phyloP scores from a whole-genome alignment of 2,797 vertebrate species.

The Phalloptychus januarius region DNA sequence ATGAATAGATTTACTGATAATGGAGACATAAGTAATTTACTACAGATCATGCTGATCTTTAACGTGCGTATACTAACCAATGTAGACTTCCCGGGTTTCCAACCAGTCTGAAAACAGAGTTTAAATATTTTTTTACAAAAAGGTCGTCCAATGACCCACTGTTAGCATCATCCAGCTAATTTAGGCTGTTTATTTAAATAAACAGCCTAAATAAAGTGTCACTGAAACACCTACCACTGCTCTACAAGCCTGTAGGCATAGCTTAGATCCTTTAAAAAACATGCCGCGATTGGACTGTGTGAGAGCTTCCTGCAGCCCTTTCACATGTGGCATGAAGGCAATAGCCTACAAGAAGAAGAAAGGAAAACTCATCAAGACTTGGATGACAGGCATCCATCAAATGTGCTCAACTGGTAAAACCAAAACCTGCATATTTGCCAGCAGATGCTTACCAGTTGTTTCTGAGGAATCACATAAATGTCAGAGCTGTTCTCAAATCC shows the following conservation, averaged over 20 bases:
- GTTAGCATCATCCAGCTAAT: not conserved
- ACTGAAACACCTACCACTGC: accelerated
- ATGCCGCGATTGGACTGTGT: accelerated
- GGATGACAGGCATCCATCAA: not conserved
- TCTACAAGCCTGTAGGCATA: accelerated
- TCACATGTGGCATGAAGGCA: not conserved
- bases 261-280: not conserved
- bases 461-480: slow-evolving; percentile 54
- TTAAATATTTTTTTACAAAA: not conserved
- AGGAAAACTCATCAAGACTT: not conserved
- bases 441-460: slow-evolving; percentile 35
- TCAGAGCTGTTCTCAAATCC: slow-evolving; percentile 19
- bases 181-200: not conserved
- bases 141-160: not conserved
- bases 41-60: not conserved
- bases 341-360: slow-evolving; percentile 47
- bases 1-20: too few relatives aligned
- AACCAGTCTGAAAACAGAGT: not conserved
- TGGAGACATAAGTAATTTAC: not conserved
- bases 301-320: accelerated
- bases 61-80: not conserved
- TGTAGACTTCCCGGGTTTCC: not conserved
- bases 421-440: not conserved
- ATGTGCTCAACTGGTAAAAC: not conserved
- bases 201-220: not conserved